These are phyloP conservation scores for Drosophila putrida DNA, from an alignment of 2,888 invertebrate genomes.

Conservation along the genomic window DNA sequence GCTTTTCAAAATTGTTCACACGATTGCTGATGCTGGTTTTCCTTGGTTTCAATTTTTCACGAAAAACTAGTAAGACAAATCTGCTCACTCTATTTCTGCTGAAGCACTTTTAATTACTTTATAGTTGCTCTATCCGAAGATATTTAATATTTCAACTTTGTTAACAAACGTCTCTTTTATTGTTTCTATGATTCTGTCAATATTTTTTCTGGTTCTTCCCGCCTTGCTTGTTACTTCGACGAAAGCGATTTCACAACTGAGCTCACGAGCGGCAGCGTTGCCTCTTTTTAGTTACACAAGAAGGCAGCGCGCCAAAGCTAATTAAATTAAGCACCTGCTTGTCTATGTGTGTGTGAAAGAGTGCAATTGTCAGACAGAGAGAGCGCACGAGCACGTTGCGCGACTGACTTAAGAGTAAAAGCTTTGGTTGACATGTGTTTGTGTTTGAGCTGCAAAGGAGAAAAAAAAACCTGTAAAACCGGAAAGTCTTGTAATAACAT, in stretches of 20 bases:
- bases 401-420: conserved; percentile 60
- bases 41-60: conserved; percentile 18
- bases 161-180: conserved; percentile 25
- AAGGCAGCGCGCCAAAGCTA: conserved; percentile 55
- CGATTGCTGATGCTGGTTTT: conserved; percentile 21
- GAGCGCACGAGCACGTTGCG: conserved; percentile 28
- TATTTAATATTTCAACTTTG: conserved; percentile 38
- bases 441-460: conserved; percentile 14
- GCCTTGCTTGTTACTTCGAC: conserved; percentile 70
- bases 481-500: conserved; percentile 63
- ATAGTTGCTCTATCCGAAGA: conserved; percentile 25
- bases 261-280: conserved; percentile 48
- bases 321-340: conserved; percentile 73
- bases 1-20: conserved; percentile 23
- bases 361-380: not conserved
- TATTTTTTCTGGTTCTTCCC: conserved; percentile 35
- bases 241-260: conserved; percentile 82
- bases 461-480: conserved; percentile 69
- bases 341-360: conserved; percentile 28
- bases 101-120: conserved; percentile 44
- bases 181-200: conserved; percentile 14
- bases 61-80: conserved; percentile 70
- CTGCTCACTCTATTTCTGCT: conserved; percentile 61
- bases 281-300: conserved; percentile 71
- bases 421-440: conserved; percentile 38